Conservation (phyloP, 2,113 vertebrate genomes). For the Axis porcinus region DNA sequence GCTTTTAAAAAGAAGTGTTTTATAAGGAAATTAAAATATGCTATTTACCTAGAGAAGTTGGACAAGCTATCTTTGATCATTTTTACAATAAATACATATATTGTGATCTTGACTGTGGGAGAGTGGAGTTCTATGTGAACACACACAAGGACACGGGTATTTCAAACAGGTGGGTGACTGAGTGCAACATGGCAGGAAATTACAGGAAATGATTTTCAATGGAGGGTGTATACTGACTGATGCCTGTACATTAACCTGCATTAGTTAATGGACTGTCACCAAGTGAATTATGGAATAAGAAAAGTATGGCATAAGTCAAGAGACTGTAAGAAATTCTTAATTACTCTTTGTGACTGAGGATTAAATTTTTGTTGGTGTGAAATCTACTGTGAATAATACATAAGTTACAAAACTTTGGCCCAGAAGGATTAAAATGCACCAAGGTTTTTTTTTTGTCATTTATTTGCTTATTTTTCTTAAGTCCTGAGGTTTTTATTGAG, state of each 20-base stretch:
- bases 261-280: constrained; percentile 15
- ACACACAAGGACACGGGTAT: not conserved
- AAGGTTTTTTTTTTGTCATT: not conserved
- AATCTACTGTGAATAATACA: not conserved
- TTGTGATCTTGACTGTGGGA: not conserved
- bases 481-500: not conserved
- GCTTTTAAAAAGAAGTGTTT: not conserved
- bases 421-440: not conserved
- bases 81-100: not conserved
- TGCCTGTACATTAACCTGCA: not conserved
- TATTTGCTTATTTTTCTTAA: not conserved
- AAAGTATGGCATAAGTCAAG: not conserved
- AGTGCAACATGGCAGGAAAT: not conserved
- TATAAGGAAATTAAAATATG: not conserved
- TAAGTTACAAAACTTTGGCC: not conserved
- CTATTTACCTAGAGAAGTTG: not conserved
- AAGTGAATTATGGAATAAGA: not conserved
- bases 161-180: not conserved
- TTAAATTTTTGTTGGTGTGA: not conserved
- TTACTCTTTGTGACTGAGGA: not conserved
- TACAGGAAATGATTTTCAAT: not conserved
- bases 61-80: not conserved
- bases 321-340: not conserved
- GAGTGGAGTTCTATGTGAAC: not conserved
- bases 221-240: not conserved